A percentile compares a stretch with the other conserved stretches of the same genome.
phyloP scores from a whole-genome alignment of 2,113 vertebrate species.

The Bambusicola thoracicus region DNA sequence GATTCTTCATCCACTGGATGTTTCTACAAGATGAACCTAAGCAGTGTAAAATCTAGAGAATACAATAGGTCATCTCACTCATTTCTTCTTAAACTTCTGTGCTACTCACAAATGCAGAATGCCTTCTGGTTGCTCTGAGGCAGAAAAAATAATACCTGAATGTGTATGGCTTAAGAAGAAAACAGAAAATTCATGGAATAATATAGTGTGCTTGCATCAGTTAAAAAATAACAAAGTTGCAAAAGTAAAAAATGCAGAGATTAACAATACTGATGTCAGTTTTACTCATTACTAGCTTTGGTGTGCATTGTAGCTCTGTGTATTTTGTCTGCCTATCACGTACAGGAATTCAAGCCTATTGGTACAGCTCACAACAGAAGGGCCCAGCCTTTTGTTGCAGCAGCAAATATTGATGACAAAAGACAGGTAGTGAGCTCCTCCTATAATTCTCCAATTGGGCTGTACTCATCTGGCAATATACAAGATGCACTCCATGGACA shows the following conservation, averaged over 20 bases:
- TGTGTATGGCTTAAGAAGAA: not conserved
- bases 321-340: slow-evolving; percentile 81
- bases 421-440: slow-evolving; percentile 96
- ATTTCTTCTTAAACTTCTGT: not conserved
- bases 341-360: slow-evolving; percentile 93
- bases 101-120: not conserved
- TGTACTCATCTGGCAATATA: slow-evolving; percentile 97
- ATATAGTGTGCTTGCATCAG: not conserved
- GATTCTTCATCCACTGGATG: not conserved
- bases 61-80: not conserved
- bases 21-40: not conserved
- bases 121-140: not conserved
- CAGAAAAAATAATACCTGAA: not conserved
- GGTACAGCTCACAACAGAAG: slow-evolving; percentile 92
- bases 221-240: slow-evolving; percentile 18
- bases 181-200: not conserved
- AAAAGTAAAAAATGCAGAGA: slow-evolving; percentile 25
- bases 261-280: slow-evolving; percentile 62
- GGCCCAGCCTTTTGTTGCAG: slow-evolving; percentile 94
- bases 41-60: not conserved
- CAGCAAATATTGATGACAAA: slow-evolving; percentile 94
- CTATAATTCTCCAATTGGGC: slow-evolving; percentile 98
- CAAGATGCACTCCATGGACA: slow-evolving; percentile 95
- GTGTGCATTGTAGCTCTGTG: slow-evolving; percentile 83
- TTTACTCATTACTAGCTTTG: slow-evolving; percentile 68